Evolutionary conservation across 2,113 vertebrate genomes (phyloP).

Genomic region (Cephalopterus ornatus): DNA sequence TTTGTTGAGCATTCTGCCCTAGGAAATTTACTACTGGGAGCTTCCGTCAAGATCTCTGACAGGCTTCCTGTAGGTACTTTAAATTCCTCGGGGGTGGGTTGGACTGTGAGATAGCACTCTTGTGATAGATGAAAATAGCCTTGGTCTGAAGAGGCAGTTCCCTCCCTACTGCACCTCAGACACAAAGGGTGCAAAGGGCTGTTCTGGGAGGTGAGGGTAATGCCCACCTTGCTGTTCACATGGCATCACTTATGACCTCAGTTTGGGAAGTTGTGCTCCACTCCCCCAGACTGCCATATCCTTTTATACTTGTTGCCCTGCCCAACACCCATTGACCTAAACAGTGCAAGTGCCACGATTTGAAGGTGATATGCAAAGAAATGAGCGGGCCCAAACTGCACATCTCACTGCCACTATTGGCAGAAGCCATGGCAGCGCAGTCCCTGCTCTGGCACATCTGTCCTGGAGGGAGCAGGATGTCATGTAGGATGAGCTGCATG

Average conservation of each 20-base stretch:
- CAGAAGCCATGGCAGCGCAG: accelerated
- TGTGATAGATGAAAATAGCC: neutral
- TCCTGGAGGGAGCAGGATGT: accelerated
- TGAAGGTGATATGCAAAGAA: neutral
- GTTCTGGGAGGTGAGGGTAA: neutral
- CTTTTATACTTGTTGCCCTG: accelerated
- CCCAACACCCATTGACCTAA: neutral
- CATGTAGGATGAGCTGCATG: accelerated
- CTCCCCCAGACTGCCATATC: neutral
- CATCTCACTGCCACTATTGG: accelerated
- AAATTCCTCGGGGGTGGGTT: neutral
- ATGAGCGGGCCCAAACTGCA: accelerated
- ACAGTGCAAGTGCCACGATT: accelerated
- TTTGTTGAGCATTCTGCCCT: neutral
- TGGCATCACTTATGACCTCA: accelerated
- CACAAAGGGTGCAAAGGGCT: neutral
- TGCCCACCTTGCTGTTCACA: accelerated
- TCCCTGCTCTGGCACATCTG: neutral
- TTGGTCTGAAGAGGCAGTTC: neutral
- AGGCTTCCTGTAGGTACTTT: neutral
- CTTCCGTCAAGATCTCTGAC: neutral
- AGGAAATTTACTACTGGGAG: neutral
- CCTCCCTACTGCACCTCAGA: neutral
- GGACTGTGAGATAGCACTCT: neutral
- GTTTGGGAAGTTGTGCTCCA: neutral